These are phyloP conservation scores for Tinamus major DNA, from an alignment of 2,797 vertebrate genomes.

Conservation along the genomic window DNA sequence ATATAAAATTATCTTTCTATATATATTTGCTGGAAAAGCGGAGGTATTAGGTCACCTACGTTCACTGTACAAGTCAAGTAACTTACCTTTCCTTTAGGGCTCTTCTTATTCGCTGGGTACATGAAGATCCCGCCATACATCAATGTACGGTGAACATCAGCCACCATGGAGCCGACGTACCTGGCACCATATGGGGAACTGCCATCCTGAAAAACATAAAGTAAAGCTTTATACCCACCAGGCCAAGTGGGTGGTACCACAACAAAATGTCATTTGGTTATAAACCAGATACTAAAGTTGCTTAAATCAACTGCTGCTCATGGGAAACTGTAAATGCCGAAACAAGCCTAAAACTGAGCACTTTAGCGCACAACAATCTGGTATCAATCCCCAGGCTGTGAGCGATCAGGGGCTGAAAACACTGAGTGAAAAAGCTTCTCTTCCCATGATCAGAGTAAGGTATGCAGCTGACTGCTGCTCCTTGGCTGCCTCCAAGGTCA, in stretches of 20 bases:
- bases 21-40: background rate
- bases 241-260: background rate
- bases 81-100: constrained; percentile 94
- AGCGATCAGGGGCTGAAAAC: background rate
- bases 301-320: background rate
- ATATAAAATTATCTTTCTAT: background rate
- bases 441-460: background rate
- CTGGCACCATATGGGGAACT: constrained; percentile 90
- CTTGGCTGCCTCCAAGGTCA: background rate
- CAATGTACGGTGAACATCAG: constrained; percentile 94
- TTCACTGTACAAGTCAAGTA: background rate
- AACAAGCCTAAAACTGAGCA: background rate
- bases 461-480: background rate
- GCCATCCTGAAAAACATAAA: constrained; percentile 85
- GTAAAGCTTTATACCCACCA: background rate
- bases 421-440: background rate
- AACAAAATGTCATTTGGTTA: background rate
- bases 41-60: background rate
- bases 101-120: constrained; percentile 98
- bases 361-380: background rate
- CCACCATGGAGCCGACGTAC: constrained; percentile 97
- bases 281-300: background rate
- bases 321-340: rapidly evolving
- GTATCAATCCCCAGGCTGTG: background rate
- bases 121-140: constrained; percentile 97